A percentile compares a stretch with the other conserved stretches of the same genome.
Conservation (phyloP, 2,797 vertebrate genomes). For the Novumbra hubbsi region DNA sequence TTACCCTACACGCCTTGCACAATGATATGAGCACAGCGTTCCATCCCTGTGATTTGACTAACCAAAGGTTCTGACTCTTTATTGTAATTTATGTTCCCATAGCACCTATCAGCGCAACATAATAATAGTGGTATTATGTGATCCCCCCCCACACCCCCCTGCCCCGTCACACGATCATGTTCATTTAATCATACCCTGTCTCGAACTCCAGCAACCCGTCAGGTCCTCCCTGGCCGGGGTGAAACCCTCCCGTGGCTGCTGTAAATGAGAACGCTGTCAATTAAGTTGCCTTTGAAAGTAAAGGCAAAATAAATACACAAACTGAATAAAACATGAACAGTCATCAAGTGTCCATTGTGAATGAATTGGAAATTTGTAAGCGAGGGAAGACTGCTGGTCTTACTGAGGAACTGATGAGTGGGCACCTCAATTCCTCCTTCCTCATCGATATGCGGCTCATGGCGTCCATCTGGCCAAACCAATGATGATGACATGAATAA, state of each 20-base stretch:
- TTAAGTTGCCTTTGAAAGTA: background rate
- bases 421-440: conserved; percentile 26
- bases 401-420: background rate
- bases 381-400: background rate
- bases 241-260: background rate
- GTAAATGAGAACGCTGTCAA: background rate
- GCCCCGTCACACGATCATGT: background rate
- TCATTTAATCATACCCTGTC: background rate
- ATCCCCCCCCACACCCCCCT: background rate
- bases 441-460: conserved; percentile 44
- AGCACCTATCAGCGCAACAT: background rate
- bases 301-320: conserved; percentile 2
- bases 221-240: background rate
- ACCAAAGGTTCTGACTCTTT: background rate
- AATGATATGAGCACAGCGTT: background rate
- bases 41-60: background rate
- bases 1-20: background rate
- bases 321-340: conserved; percentile 1
- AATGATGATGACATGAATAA: conserved; percentile 50
- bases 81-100: background rate
- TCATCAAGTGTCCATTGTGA: background rate
- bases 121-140: background rate
- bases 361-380: conserved; percentile 1
- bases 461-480: conserved; percentile 34
- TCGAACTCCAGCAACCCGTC: background rate